Evolutionary conservation across 2,797 vertebrate species (phyloP).

Genomic region (Pseudochaenichthys georgianus): DNA sequence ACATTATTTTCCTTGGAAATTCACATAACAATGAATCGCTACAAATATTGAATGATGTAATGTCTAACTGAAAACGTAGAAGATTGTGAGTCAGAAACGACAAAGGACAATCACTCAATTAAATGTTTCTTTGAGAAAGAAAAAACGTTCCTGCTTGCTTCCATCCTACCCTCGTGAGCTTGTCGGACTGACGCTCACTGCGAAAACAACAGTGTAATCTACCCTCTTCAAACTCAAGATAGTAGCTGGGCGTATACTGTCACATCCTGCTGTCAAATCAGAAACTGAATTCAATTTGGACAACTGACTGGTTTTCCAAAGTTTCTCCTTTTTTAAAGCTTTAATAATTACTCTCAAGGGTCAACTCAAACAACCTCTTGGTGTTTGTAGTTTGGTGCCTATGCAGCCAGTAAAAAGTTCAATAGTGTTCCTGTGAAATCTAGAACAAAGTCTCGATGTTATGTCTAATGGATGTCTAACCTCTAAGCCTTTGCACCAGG

Average conservation of each 20-base stretch:
- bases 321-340: constrained; percentile 53
- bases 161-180: constrained; percentile 55
- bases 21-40: neutral
- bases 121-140: constrained; percentile 23
- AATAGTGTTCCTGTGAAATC: constrained; percentile 50
- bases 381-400: constrained; percentile 51
- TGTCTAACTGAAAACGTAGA: constrained; percentile 5
- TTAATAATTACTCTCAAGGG: constrained; percentile 67
- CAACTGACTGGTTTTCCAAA: constrained; percentile 47
- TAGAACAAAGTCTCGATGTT: constrained; percentile 48
- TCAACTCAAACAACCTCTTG: constrained; percentile 60
- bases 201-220: constrained; percentile 62
- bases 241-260: constrained; percentile 53
- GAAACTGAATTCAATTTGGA: constrained; percentile 57
- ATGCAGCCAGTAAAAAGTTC: constrained; percentile 50
- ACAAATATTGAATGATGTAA: too few species aligned
- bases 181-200: constrained; percentile 77
- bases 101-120: constrained; percentile 37
- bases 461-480: constrained; percentile 52
- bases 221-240: constrained; percentile 57
- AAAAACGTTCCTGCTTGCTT: constrained; percentile 27
- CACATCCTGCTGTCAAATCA: constrained; percentile 69
- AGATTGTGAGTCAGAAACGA: constrained; percentile 44
- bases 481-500: constrained; percentile 52
- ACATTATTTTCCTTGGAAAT: constrained; percentile 4